A percentile compares a stretch with the other conserved stretches of the same genome.
Evolutionary conservation across 2,113 vertebrate genomes (phyloP).

Genomic region (Rhabdornis inornatus): DNA sequence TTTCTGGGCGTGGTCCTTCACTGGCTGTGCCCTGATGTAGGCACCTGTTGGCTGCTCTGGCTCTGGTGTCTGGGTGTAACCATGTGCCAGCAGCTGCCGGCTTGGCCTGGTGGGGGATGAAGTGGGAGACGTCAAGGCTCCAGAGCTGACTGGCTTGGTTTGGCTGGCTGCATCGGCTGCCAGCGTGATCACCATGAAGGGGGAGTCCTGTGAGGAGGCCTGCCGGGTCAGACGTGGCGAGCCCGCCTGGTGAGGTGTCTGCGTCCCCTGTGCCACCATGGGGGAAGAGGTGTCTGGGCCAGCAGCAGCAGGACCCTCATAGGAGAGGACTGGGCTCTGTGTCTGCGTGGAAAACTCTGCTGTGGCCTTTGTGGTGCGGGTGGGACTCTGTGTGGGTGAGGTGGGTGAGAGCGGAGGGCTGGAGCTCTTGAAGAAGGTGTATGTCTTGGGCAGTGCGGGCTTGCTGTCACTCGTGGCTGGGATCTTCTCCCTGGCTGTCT

Average conservation of each 20-base stretch:
- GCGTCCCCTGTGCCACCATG: slow-evolving; percentile 82
- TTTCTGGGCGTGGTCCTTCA: slow-evolving; percentile 71
- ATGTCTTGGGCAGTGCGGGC: slow-evolving; percentile 75
- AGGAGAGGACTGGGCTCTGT: slow-evolving; percentile 72
- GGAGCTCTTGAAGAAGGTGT: slow-evolving; percentile 84
- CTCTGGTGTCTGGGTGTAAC: slow-evolving; percentile 76
- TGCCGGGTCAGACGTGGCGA: slow-evolving; percentile 85
- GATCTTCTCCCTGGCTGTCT: slow-evolving; percentile 72
- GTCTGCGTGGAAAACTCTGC: slow-evolving; percentile 92
- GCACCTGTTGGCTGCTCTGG: slow-evolving; percentile 65
- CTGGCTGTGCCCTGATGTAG: slow-evolving; percentile 69
- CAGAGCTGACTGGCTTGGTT: slow-evolving; percentile 81
- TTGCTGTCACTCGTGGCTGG: slow-evolving; percentile 64
- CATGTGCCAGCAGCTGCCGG: slow-evolving; percentile 77
- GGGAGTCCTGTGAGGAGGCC: slow-evolving; percentile 86
- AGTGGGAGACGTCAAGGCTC: slow-evolving; percentile 85
- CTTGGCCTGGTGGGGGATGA: slow-evolving; percentile 83
- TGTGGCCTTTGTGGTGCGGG: slow-evolving; percentile 69
- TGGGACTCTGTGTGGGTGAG: slow-evolving; percentile 89
- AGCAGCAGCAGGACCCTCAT: slow-evolving; percentile 54
- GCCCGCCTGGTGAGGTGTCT: slow-evolving; percentile 76
- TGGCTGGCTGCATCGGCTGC: slow-evolving; percentile 83
- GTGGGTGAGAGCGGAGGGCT: slow-evolving; percentile 87
- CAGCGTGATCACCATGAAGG: slow-evolving; percentile 88
- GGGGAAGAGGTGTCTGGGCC: slow-evolving; percentile 63